Conservation (phyloP, 2,797 vertebrate species). For the Chelon labrosus region DNA sequence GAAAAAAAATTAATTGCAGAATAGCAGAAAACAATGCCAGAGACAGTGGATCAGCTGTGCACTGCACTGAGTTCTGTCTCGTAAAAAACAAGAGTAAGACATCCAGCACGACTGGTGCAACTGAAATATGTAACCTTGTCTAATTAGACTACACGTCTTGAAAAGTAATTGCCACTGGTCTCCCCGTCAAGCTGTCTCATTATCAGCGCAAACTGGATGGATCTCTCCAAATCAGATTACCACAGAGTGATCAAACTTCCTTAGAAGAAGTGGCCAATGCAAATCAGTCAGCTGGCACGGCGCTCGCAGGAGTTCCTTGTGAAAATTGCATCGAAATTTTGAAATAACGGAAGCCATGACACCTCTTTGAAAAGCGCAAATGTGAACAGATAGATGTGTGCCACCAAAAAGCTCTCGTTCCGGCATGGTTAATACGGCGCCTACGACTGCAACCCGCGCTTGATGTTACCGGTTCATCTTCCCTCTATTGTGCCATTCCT, state of each 20-base stretch:
- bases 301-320: slow-evolving; percentile 56
- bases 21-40: slow-evolving; percentile 22
- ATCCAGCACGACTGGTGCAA: slow-evolving; percentile 62
- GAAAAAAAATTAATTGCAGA: slow-evolving; percentile 17
- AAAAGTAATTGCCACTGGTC: slow-evolving; percentile 75
- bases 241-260: slow-evolving; percentile 57
- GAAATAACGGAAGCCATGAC: slow-evolving; percentile 66
- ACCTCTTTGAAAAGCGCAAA: slow-evolving; percentile 71
- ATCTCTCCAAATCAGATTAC: slow-evolving; percentile 63
- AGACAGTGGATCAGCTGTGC: slow-evolving; percentile 10
- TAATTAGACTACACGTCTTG: slow-evolving; percentile 73
- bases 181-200: slow-evolving; percentile 78
- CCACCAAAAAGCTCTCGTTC: slow-evolving; percentile 64
- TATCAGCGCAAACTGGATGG: slow-evolving; percentile 76
- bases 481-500: slow-evolving; percentile 67
- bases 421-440: slow-evolving; percentile 61
- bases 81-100: slow-evolving; percentile 39
- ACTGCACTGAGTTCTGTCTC: slow-evolving; percentile 1
- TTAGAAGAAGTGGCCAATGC: slow-evolving; percentile 63
- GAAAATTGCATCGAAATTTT: slow-evolving; percentile 68
- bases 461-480: slow-evolving; percentile 78
- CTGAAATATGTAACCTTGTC: slow-evolving; percentile 74
- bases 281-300: slow-evolving; percentile 68
- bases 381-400: slow-evolving; percentile 77
- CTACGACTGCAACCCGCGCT: slow-evolving; percentile 71